Evolutionary conservation across 2,888 invertebrate genomes (phyloP).

Genomic region (Perizoma flavofasciatum): DNA sequence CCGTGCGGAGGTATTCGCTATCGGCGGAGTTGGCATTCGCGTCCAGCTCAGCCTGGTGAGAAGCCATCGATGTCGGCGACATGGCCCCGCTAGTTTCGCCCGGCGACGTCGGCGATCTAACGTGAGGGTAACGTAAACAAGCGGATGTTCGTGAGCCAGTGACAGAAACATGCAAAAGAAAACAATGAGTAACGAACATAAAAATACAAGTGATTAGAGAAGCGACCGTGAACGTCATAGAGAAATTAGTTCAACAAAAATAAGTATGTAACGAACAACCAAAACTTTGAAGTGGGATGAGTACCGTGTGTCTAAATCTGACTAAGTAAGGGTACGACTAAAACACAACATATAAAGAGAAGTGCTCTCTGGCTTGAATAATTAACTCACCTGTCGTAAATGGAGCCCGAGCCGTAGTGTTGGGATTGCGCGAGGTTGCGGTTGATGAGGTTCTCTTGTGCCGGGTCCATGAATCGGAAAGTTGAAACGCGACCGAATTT

Average conservation of each 20-base stretch:
- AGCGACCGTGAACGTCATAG: constrained; percentile 55
- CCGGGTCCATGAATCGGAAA: constrained; percentile 93
- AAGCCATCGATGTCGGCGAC: constrained; percentile 71
- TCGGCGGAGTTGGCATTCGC: constrained; percentile 59
- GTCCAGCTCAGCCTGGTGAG: constrained; percentile 60
- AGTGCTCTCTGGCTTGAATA: constrained; percentile 22
- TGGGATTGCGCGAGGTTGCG: constrained; percentile 89
- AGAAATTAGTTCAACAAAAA: constrained; percentile 51
- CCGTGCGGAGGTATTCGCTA: constrained; percentile 68
- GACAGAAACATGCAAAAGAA: constrained; percentile 81
- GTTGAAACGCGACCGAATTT: constrained; percentile 95
- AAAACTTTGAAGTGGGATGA: constrained; percentile 55
- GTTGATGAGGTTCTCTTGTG: constrained; percentile 90
- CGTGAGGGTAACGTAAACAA: constrained; percentile 72
- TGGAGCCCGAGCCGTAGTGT: constrained; percentile 89
- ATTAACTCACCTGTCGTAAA: constrained; percentile 90
- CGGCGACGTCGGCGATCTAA: constrained; percentile 78
- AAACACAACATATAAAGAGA: constrained; percentile 53
- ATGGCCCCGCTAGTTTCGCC: constrained; percentile 74
- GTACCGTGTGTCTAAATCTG: constrained; percentile 45
- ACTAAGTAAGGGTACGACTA: constrained; percentile 52
- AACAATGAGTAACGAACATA: constrained; percentile 63
- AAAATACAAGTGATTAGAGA: constrained; percentile 61
- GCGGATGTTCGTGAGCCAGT: constrained; percentile 81
- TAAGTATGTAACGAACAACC: constrained; percentile 45